Base-by-base conservation (phyloP, 2,113 vertebrate species). In the Rhynchomys soricoides region DNA sequence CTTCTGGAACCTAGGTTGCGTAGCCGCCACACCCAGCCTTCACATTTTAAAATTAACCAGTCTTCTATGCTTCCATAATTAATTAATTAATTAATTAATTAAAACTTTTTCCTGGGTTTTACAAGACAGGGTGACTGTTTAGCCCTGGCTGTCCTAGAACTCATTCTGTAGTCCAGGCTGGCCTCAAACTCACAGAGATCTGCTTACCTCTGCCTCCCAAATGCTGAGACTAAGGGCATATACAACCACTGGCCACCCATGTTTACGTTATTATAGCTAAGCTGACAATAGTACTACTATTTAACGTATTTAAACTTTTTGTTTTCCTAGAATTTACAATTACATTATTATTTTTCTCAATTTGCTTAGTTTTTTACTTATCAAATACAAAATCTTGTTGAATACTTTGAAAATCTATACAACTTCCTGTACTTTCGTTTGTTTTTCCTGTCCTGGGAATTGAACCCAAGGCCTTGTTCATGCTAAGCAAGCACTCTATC, bases 301-400 rank as follows among this genome's bases (percentile, higher is more conserved):
- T 97, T 96, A 59, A 66, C 85, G 3, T 93, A 45, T 89, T 89
- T 93, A 7, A 94, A 57, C 48, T 40, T 92, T 87, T 83, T 91
- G 22, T 90, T 96, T 75, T 70, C 66, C 59, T 87, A 55, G 68
- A 92, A 68, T 22, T 89, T 16, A 81, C 73, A 86, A 95, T 91
- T 85, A n/a, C 52, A 52, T 88, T 91, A 5, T 82, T 55, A 81
- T 52, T 89, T 89, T 75, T 86, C 83, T 66, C 59, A 91, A 45
- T 71, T 95, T 92, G 50, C 74, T 93, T 78, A 77, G 50, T 82
- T 92, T 70, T 92, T 66, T 96, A 81, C 50, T 52, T 81, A 55
- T 71, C 34, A 66, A 48, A 71, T 75, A 66, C 19, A 70, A 81
- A 75, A 92, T 86, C 40, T 92, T 85, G 71, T 83, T 19, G 89